These are phyloP conservation scores for Hetaerina americana DNA, from an alignment of 1,140 invertebrate genomes.

Conservation along the genomic window DNA sequence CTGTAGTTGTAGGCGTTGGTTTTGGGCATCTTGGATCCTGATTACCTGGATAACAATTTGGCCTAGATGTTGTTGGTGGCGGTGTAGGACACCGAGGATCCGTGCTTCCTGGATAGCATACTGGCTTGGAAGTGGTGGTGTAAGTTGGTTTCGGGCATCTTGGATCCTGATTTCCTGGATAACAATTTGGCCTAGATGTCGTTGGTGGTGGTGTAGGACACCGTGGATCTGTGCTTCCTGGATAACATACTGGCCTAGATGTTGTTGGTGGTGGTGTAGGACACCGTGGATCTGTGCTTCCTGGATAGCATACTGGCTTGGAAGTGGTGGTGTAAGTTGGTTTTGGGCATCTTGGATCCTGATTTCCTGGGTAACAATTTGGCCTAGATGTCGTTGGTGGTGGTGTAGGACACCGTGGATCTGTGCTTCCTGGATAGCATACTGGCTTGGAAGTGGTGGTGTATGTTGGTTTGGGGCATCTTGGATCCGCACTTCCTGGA, in stretches of 20 bases:
- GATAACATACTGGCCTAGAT: conserved; percentile 19
- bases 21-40: conserved; percentile 11
- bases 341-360: conserved; percentile 25
- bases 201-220: conserved; percentile 17
- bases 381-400: conserved; percentile 12
- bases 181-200: conserved; percentile 15
- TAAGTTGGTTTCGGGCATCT: conserved; percentile 13
- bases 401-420: conserved; percentile 13
- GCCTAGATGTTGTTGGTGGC: conserved; percentile 8
- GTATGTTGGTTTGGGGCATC: conserved; percentile 9
- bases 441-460: conserved; percentile 14
- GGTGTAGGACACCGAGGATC: conserved; percentile 13
- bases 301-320: conserved; percentile 18
- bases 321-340: conserved; percentile 2
- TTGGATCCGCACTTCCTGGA: conserved; percentile 14
- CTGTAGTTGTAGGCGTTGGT: conserved; percentile 8
- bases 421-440: conserved; percentile 19
- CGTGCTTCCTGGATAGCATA: conserved; percentile 12
- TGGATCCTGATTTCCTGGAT: conserved; percentile 20
- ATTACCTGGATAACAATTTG: conserved; percentile 14
- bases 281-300: conserved; percentile 14
- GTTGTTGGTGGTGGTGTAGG: conserved; percentile 4
- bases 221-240: conserved; percentile 24
- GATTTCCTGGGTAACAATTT: conserved; percentile 21
- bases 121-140: conserved; percentile 8